Base-by-base conservation (phyloP, 2,888 invertebrate species). In the Gnatocerus cornutus region DNA sequence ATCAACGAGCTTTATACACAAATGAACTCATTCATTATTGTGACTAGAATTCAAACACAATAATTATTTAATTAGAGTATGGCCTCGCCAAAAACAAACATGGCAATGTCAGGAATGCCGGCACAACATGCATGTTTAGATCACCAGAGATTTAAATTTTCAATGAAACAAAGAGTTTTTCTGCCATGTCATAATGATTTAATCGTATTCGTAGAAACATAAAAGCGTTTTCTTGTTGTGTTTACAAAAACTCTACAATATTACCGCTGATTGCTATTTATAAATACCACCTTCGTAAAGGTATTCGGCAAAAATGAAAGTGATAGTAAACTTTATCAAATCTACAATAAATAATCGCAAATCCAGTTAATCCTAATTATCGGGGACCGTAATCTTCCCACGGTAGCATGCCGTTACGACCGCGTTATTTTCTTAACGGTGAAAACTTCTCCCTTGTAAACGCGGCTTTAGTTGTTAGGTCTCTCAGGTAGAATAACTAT, bases 401-500 rank as follows among this genome's bases (percentile, higher is more conserved):
- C 21, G 21, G n/a, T n/a, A n/a, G n/a, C n/a, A 21, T 21, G 21
- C 21, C 21, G 21, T 21, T 21, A 21, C 21, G 21, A 21, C 21
- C 21, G 21, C 4, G 21, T 21, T 21, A 21, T 21, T 21, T 33
- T 33, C n/a, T n/a, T 33, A 33, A 41, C n/a, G 41, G 12, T 12
- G n/a, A 27, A 29, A 50, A 29, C n/a, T 53, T 53, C 16, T 7
- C 12, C 37, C 2, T 13, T 53, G 53, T 53, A 27, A 53, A 37
- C 9, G 16, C 33, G 53, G 10, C 53, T 53, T 53, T 43, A 43
- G 43, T 8, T 43, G 12, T 8, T 14, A 12, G n/a, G 16, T 5
- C n/a, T 37, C 16, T 58, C 61, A 61, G 61, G 61, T 61, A 46
- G 46, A 59, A 48, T 43, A 13, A 16, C 5, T 16, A 41, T 61